phyloP scores from a whole-genome alignment of 2,888 invertebrate genomes.

The Orchesellides sinensis region DNA sequence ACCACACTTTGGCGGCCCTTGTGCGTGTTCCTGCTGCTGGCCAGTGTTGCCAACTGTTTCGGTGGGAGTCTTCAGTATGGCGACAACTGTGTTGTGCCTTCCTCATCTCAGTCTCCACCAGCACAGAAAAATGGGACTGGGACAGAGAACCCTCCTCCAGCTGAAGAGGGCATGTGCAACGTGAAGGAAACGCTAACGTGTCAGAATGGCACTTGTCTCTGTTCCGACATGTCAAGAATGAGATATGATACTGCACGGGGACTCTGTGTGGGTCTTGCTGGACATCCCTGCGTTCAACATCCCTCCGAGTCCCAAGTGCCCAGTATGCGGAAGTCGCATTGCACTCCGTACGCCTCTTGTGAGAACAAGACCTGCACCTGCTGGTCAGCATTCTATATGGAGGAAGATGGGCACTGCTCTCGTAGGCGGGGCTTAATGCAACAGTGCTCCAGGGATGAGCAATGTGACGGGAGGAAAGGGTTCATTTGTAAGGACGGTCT shows the following conservation, averaged over 20 bases:
- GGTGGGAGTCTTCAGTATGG: conserved; percentile 61
- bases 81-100: conserved; percentile 14
- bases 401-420: conserved; percentile 59
- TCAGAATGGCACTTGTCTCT: conserved; percentile 62
- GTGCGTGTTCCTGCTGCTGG: neutral
- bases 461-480: conserved; percentile 64
- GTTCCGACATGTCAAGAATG: conserved; percentile 62
- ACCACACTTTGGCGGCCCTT: too few relatives aligned
- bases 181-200: conserved; percentile 55
- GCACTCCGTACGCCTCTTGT: conserved; percentile 59
- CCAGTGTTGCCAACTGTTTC: neutral
- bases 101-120: too few relatives aligned
- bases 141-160: conserved; percentile 29
- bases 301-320: conserved; percentile 56
- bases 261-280: conserved; percentile 65
- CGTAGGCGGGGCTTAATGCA: conserved; percentile 52
- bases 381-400: conserved; percentile 64
- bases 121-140: conserved; percentile 1
- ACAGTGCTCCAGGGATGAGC: conserved; percentile 50
- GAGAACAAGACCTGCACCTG: conserved; percentile 60
- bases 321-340: conserved; percentile 44
- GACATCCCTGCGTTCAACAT: conserved; percentile 59
- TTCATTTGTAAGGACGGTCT: conserved; percentile 56
- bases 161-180: conserved; percentile 43
- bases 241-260: conserved; percentile 52